A percentile compares a stretch with the other conserved stretches of the same genome.
These are phyloP conservation scores for Bombus confusus DNA, from an alignment of 1,140 invertebrate species.

Conservation along the genomic window DNA sequence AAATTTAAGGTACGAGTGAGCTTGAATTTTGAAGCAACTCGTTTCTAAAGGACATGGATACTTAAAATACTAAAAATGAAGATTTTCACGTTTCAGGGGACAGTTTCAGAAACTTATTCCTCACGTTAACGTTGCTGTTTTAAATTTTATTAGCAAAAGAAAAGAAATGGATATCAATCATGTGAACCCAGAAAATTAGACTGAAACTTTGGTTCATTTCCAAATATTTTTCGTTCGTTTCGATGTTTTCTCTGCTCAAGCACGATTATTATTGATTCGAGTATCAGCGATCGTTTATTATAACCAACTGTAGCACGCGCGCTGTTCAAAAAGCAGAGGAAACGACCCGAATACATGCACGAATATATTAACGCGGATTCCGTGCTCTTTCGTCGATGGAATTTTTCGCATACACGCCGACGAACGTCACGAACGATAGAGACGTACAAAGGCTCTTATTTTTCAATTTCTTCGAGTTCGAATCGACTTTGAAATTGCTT, in stretches of 20 bases:
- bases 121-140: neutral
- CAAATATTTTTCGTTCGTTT: neutral
- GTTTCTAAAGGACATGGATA: no score
- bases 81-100: neutral
- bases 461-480: conserved; percentile 32
- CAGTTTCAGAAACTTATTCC: neutral
- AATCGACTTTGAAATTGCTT: conserved; percentile 41
- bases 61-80: neutral
- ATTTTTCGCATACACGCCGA: neutral
- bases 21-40: neutral
- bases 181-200: neutral
- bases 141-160: neutral
- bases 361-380: neutral
- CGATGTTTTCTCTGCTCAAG: neutral
- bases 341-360: neutral
- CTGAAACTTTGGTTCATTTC: neutral
- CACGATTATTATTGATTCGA: conserved; percentile 20
- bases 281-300: conserved; percentile 1
- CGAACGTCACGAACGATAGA: neutral
- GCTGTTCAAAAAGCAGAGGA: neutral
- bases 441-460: conserved; percentile 35
- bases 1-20: neutral
- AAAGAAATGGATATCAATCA: neutral
- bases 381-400: neutral
- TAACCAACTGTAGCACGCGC: neutral